phyloP scores from a whole-genome alignment of 2,797 vertebrate species.

The Paedocypris micromegethes region DNA sequence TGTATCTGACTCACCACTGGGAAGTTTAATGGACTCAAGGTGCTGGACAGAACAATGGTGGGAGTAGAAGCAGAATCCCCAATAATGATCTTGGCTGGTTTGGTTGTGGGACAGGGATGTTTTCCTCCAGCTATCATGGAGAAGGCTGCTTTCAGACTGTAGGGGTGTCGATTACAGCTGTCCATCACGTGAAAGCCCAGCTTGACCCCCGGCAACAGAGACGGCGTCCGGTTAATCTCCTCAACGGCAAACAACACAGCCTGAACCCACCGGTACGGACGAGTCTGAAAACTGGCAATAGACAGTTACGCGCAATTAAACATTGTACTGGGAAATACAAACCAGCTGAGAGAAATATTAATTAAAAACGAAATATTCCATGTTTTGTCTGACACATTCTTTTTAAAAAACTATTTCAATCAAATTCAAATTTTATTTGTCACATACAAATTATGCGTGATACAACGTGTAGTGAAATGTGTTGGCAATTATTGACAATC shows the following conservation, averaged over 20 bases:
- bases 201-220: slow-evolving; percentile 44
- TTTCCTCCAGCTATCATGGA: slow-evolving; percentile 43
- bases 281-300: slow-evolving; percentile 63
- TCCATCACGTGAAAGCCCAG: slow-evolving; percentile 49
- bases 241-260: slow-evolving; percentile 68
- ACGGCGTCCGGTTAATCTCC: slow-evolving; percentile 46
- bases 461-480: too few species aligned
- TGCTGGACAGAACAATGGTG: slow-evolving; percentile 57
- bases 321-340: background rate
- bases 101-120: slow-evolving; percentile 17
- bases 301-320: slow-evolving; percentile 4
- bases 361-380: background rate
- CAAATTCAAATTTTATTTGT: too few species aligned
- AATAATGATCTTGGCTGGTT: slow-evolving; percentile 62
- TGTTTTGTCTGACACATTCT: too few species aligned
- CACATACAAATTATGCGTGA: too few species aligned
- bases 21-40: slow-evolving; percentile 58
- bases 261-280: slow-evolving; percentile 61
- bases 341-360: background rate
- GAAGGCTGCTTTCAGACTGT: slow-evolving; percentile 39
- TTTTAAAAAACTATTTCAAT: too few species aligned
- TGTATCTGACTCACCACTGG: slow-evolving; percentile 60
- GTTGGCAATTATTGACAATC: too few species aligned
- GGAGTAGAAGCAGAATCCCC: slow-evolving; percentile 62
- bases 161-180: slow-evolving; percentile 39